Evolutionary conservation across 2,113 vertebrate genomes (phyloP).

Genomic region (Thunnus maccoyii): DNA sequence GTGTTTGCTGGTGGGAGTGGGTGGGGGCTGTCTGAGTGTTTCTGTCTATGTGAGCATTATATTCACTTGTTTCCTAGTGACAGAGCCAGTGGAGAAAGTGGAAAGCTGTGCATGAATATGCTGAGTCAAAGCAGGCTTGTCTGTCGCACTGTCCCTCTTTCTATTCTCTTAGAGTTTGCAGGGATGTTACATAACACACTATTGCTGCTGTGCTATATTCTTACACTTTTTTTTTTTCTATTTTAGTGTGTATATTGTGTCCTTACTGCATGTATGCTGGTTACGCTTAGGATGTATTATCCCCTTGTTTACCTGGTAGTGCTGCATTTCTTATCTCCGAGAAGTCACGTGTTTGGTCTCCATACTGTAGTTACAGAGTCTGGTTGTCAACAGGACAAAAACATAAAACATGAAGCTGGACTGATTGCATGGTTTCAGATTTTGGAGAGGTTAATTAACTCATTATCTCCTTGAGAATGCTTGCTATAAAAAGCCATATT

Average conservation of each 20-base stretch:
- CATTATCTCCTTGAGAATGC: constrained; percentile 20
- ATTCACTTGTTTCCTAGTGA: constrained; percentile 55
- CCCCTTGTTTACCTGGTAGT: neutral
- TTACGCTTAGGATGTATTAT: neutral
- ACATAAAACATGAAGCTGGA: constrained; percentile 1
- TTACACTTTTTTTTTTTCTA: neutral
- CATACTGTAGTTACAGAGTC: neutral
- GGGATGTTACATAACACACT: constrained; percentile 39
- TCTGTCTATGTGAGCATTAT: constrained; percentile 15
- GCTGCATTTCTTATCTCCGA: neutral
- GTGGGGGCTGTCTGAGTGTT: neutral
- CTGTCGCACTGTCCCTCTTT: constrained; percentile 41
- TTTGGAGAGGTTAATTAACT: constrained; percentile 10
- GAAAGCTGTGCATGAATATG: constrained; percentile 60
- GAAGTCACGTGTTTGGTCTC: neutral
- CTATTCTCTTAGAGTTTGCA: constrained; percentile 28
- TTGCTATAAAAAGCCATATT: constrained; percentile 15
- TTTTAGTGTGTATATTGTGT: constrained; percentile 1
- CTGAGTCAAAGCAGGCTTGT: constrained; percentile 77
- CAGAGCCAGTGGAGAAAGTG: constrained; percentile 29
- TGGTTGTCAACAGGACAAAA: neutral
- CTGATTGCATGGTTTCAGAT: constrained; percentile 15
- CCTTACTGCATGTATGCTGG: neutral
- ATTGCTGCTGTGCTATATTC: constrained; percentile 5
- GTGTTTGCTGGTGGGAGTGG: constrained; percentile 22